These are phyloP conservation scores for Drosophila vallismaia DNA, from an alignment of 2,888 invertebrate genomes.

Conservation along the genomic window DNA sequence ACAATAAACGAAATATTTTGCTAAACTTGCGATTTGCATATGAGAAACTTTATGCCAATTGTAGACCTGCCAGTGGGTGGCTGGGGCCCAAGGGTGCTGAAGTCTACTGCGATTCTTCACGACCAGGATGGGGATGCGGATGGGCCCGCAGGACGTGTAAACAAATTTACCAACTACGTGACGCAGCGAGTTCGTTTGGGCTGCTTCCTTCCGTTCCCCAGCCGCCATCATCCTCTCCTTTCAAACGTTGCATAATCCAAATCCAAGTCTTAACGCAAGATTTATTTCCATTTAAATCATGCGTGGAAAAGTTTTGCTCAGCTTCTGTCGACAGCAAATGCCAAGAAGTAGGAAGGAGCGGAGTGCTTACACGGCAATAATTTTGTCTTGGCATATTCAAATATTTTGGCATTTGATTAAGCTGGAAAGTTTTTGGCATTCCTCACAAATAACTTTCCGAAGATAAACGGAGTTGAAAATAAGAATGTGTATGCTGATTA, in stretches of 20 bases:
- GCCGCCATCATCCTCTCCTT: slow-evolving; percentile 1
- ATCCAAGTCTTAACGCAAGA: slow-evolving; percentile 77
- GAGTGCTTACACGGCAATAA: slow-evolving; percentile 56
- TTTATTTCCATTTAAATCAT: slow-evolving; percentile 79
- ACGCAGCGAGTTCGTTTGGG: slow-evolving; percentile 54
- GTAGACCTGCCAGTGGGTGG: slow-evolving; percentile 28
- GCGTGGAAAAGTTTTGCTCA: slow-evolving; percentile 69
- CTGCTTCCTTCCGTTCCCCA: background rate
- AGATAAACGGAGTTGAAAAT: slow-evolving; percentile 38
- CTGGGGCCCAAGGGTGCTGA: slow-evolving; percentile 2
- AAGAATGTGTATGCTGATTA: slow-evolving; percentile 32
- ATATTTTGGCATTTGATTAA: slow-evolving; percentile 78
- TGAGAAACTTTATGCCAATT: slow-evolving; percentile 79
- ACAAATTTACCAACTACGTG: slow-evolving; percentile 80
- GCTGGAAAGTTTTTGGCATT: slow-evolving; percentile 65
- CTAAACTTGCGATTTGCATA: slow-evolving; percentile 81
- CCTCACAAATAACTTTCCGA: slow-evolving; percentile 19
- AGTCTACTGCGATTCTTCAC: slow-evolving; percentile 13
- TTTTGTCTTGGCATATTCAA: slow-evolving; percentile 71
- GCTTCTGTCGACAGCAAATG: slow-evolving; percentile 57
- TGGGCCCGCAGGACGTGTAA: slow-evolving; percentile 66
- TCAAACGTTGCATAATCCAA: slow-evolving; percentile 72
- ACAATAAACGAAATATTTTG: slow-evolving; percentile 81
- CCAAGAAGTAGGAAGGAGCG: slow-evolving; percentile 11
- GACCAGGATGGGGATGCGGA: slow-evolving; percentile 14